A percentile compares a stretch with the other conserved stretches of the same genome.
Evolutionary conservation across 1,140 invertebrate genomes (phyloP).

Genomic region (Oryzaephilus surinamensis): DNA sequence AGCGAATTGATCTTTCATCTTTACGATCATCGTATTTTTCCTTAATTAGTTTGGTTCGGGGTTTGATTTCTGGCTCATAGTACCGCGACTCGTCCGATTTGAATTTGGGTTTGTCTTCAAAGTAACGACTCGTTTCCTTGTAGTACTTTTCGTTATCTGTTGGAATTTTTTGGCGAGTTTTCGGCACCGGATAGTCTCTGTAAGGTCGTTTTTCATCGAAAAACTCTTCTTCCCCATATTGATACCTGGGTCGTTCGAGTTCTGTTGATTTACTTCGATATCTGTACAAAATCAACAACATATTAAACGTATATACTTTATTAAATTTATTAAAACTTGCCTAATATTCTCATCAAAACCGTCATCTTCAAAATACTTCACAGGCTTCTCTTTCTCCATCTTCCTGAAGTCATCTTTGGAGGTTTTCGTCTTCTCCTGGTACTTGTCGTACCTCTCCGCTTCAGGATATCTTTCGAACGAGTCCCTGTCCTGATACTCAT

Average conservation of each 20-base stretch:
- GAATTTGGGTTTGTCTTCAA: constrained; percentile 4
- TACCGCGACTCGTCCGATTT: constrained; percentile 4
- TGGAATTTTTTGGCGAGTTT: constrained; percentile 20
- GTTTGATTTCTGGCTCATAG: constrained; percentile 2
- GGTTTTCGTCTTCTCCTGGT: constrained; percentile 7
- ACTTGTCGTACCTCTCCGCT: constrained; percentile 10
- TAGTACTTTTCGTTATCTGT: constrained; percentile 14
- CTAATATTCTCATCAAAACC: constrained; percentile 29
- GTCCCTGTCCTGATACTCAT: constrained; percentile 13
- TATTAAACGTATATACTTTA: neutral
- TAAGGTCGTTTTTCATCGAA: constrained; percentile 13
- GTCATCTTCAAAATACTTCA: constrained; percentile 26
- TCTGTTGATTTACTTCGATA: constrained; percentile 14
- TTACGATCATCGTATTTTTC: constrained; percentile 30
- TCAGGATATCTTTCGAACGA: constrained; percentile 15
- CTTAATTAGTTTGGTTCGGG: neutral
- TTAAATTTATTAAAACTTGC: constrained; percentile 9
- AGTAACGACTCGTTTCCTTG: too few species aligned
- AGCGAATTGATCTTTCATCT: constrained; percentile 24
- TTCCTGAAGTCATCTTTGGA: constrained; percentile 6
- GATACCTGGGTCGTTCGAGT: constrained; percentile 9
- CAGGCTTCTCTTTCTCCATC: constrained; percentile 14
- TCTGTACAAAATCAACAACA: constrained; percentile 11
- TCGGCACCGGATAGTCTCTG: constrained; percentile 22
- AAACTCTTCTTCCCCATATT: constrained; percentile 18